Evolutionary conservation across 2,113 vertebrate genomes (phyloP).

Genomic region (Toxotes jaculatrix): DNA sequence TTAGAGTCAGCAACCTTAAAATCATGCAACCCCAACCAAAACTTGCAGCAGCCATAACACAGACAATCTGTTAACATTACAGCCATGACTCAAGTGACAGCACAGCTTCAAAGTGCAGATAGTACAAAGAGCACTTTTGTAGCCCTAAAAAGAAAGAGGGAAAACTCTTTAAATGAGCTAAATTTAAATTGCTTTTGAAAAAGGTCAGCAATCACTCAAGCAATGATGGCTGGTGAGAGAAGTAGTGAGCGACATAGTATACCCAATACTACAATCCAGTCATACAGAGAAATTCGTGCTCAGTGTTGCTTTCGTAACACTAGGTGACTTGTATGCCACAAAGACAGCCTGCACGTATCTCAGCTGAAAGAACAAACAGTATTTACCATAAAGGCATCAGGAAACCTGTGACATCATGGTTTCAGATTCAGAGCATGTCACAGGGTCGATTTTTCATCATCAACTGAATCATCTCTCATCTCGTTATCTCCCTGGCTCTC

Average conservation of each 20-base stretch:
- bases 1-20: constrained; percentile 50
- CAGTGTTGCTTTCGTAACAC: constrained; percentile 16
- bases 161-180: not conserved
- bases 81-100: constrained; percentile 35
- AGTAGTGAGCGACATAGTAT: not conserved
- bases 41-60: constrained; percentile 54
- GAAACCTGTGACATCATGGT: constrained; percentile 56
- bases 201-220: constrained; percentile 13
- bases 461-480: not conserved
- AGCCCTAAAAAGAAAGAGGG: not conserved
- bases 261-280: constrained; percentile 48
- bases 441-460: not conserved
- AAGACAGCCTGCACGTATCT: not conserved
- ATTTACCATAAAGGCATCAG: constrained; percentile 59
- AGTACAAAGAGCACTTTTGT: not conserved
- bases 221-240: not conserved
- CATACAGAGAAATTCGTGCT: constrained; percentile 37
- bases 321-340: constrained; percentile 9
- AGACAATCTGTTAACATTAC: constrained; percentile 38
- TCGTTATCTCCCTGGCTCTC: not conserved
- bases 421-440: constrained; percentile 26
- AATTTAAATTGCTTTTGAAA: not conserved
- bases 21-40: constrained; percentile 35
- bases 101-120: not conserved
- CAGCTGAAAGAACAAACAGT: constrained; percentile 32